A percentile compares a stretch with the other conserved stretches of the same genome.
Evolutionary conservation across 2,797 vertebrate species (phyloP).

Genomic region (Platyrinchus mystaceus): DNA sequence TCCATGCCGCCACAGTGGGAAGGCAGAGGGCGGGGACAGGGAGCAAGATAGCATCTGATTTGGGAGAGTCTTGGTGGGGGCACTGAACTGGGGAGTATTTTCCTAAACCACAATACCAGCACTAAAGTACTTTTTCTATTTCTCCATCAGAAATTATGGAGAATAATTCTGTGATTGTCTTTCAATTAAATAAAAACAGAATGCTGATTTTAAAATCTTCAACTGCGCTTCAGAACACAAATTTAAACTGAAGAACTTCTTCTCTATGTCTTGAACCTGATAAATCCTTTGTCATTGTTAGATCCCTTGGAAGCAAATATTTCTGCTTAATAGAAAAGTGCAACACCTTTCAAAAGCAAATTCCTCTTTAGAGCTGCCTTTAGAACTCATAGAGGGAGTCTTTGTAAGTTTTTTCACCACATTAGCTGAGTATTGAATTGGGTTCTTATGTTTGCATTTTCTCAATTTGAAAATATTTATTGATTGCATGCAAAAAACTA

Average conservation of each 20-base stretch:
- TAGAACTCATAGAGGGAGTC: not conserved
- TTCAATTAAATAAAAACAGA: not conserved
- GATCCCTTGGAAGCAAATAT: not conserved
- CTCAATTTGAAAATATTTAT: not conserved
- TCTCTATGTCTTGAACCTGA: not conserved
- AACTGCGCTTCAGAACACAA: not conserved
- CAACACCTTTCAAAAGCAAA: not conserved
- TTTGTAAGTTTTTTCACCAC: not conserved
- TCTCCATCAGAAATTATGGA: not conserved
- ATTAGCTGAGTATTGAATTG: not conserved
- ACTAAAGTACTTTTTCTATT: not conserved
- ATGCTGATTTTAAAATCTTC: not conserved
- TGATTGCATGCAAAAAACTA: not conserved
- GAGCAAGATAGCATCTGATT: not conserved
- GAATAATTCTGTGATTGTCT: not conserved
- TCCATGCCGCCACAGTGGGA: not conserved
- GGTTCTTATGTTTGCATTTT: not conserved
- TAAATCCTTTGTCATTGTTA: not conserved
- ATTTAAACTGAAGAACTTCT: not conserved
- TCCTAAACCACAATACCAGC: not conserved
- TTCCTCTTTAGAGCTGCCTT: not conserved
- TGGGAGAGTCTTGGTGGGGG: not conserved
- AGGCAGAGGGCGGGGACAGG: not conserved
- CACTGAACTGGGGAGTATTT: not conserved
- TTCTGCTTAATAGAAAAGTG: not conserved